Evolutionary conservation across 2,113 vertebrate species (phyloP), one percentile per base, ranked within the genome.

Genomic region (Neolamprologus caudopunctatus): DNA sequence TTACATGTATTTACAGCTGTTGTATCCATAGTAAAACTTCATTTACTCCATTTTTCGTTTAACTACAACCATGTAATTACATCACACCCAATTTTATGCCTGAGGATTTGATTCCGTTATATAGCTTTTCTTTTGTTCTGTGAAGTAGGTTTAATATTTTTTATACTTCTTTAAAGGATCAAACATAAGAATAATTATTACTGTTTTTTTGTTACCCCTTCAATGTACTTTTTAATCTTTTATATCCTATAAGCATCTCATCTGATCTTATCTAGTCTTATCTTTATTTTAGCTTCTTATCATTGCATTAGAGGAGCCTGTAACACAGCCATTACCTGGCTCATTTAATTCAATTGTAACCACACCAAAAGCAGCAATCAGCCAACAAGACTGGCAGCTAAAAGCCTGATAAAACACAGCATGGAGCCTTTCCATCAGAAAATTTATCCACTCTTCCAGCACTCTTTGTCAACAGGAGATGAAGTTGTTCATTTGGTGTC

Each of bases 301-400:
- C 12, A 45, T 54, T 54, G 42, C 42, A 88, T 68, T 85, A 73
- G 37, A 82, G 14, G 13, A 78, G 79, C 14, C 83, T 82, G 86
- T 88, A 85, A 91, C 80, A 88, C 84, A 87, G 54, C 33, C 73
- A 93, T 93, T 94, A 92, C 82, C 88, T 91, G 83, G 90, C 91
- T 93, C 85, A 88, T 95, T 90, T 82, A 86, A 91, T 92, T 92
- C 53, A 91, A 92, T 94, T 91, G 89, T 91, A 89, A 86, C 79
- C 51, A 87, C 89, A 92, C 89, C 84, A 91, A 93, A 89, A 89
- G 35, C 83, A 80, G 92, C 87, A 91, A 92, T 75, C 85, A 84
- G 85, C 83, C 88, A 88, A 87, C 84, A 78, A 92, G 85, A 90
- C 82, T 92, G 88, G 84, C 88, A 89, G 83, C 86, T 88, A 87